Conservation (phyloP, 2,797 vertebrate species). For the Myioborus miniatus region DNA sequence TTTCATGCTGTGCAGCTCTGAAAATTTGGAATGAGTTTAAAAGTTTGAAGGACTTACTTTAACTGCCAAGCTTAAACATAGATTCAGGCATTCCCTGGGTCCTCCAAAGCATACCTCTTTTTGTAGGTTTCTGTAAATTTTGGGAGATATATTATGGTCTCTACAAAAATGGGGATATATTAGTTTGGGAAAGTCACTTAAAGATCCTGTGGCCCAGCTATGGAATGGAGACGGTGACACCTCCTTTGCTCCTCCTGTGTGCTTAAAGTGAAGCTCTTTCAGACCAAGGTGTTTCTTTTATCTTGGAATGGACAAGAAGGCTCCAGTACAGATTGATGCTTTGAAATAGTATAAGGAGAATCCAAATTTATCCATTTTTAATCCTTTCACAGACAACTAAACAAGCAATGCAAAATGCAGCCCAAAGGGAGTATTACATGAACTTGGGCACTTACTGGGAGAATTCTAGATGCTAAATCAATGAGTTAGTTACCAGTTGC, state of each 20-base stretch:
- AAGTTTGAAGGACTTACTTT: slow-evolving; percentile 38
- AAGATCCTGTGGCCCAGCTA: background rate
- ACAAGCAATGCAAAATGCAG: background rate
- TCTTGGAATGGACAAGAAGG: background rate
- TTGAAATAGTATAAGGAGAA: background rate
- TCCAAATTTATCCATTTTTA: background rate
- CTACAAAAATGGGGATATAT: background rate
- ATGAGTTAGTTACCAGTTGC: background rate
- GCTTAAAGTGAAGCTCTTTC: background rate
- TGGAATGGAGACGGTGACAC: background rate
- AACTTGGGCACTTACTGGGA: background rate
- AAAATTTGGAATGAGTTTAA: slow-evolving; percentile 38
- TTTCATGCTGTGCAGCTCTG: slow-evolving; percentile 50
- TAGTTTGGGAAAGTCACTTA: background rate
- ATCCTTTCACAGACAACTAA: background rate
- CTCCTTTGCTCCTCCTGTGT: background rate
- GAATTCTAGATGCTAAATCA: background rate
- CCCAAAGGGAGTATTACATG: background rate
- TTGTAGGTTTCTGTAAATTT: background rate
- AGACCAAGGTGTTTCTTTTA: background rate
- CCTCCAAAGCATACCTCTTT: background rate
- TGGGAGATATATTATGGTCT: background rate
- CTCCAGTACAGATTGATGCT: background rate
- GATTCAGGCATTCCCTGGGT: background rate
- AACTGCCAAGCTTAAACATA: background rate